Conservation (phyloP, 2,113 vertebrate species). For the Poeciliopsis occidentalis region DNA sequence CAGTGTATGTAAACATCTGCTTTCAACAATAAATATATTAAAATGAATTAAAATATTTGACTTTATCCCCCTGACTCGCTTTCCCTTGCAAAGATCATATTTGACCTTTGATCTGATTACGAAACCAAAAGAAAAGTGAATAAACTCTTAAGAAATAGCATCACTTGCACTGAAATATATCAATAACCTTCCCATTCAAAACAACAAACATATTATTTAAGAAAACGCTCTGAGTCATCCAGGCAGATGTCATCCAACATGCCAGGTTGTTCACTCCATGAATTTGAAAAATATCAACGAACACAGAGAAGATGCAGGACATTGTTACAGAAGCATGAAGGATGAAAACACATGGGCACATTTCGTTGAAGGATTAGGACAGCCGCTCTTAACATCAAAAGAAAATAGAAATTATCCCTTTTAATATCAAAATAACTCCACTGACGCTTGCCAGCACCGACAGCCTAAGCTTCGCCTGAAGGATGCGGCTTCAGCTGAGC, state of each 20-base stretch:
- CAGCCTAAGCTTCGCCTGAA: constrained; percentile 55
- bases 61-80: too few species aligned
- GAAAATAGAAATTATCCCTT: constrained; percentile 21
- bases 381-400: constrained; percentile 17
- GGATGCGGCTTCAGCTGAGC: constrained; percentile 28
- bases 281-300: not conserved
- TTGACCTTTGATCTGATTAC: not conserved
- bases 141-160: too few species aligned
- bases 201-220: not conserved
- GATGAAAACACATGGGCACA: not conserved
- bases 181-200: not conserved
- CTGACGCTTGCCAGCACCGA: constrained; percentile 51
- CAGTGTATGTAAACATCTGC: not conserved
- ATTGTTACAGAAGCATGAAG: not conserved
- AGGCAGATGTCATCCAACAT: not conserved
- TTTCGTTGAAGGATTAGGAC: constrained; percentile 12
- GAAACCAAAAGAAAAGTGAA: not conserved
- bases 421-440: constrained; percentile 52
- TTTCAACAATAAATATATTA: not conserved
- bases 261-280: too few species aligned
- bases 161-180: too few species aligned
- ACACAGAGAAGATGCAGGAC: not conserved
- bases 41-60: too few species aligned
- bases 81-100: too few species aligned
- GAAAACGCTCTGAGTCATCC: not conserved